A percentile compares a stretch with the other conserved stretches of the same genome.
phyloP scores from a whole-genome alignment of 2,797 vertebrate genomes.

The Melanotaenia parkinsoni region DNA sequence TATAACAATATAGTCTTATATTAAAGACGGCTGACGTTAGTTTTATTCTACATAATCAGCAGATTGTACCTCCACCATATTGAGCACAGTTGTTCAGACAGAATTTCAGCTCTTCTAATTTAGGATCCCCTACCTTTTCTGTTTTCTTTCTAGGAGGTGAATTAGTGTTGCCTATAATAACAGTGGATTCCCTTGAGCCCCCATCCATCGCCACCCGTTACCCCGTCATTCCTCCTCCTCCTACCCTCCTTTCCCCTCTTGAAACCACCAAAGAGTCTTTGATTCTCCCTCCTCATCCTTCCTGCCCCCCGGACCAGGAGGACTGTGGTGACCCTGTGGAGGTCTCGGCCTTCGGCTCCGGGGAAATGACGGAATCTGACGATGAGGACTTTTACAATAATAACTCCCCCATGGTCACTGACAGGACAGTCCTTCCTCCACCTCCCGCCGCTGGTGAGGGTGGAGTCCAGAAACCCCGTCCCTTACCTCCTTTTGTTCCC shows the following conservation, averaged over 20 bases:
- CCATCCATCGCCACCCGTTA: slow-evolving; percentile 92
- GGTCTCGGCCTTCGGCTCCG: slow-evolving; percentile 94
- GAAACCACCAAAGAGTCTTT: slow-evolving; percentile 95
- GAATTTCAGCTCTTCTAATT: slow-evolving; percentile 70
- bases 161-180: slow-evolving; percentile 97
- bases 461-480: slow-evolving; percentile 82
- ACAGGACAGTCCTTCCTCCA: slow-evolving; percentile 91
- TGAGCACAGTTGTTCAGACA: slow-evolving; percentile 43
- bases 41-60: slow-evolving; percentile 49
- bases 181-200: slow-evolving; percentile 95
- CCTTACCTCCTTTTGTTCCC: slow-evolving; percentile 82
- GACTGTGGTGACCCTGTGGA: slow-evolving; percentile 94
- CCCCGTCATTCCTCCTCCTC: slow-evolving; percentile 92
- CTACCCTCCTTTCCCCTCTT: slow-evolving; percentile 90
- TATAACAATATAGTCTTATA: slow-evolving; percentile 12
- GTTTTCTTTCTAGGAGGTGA: slow-evolving; percentile 92
- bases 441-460: slow-evolving; percentile 83
- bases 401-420: slow-evolving; percentile 91
- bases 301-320: slow-evolving; percentile 91
- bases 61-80: slow-evolving; percentile 47
- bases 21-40: slow-evolving; percentile 32
- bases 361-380: slow-evolving; percentile 94
- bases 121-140: slow-evolving; percentile 77
- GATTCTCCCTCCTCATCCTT: slow-evolving; percentile 87
- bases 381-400: slow-evolving; percentile 96